These are phyloP conservation scores for Geodia barretti DNA, from an alignment of 37 sponge, comb jelly and placozoan genomes.

Conservation along the genomic window DNA sequence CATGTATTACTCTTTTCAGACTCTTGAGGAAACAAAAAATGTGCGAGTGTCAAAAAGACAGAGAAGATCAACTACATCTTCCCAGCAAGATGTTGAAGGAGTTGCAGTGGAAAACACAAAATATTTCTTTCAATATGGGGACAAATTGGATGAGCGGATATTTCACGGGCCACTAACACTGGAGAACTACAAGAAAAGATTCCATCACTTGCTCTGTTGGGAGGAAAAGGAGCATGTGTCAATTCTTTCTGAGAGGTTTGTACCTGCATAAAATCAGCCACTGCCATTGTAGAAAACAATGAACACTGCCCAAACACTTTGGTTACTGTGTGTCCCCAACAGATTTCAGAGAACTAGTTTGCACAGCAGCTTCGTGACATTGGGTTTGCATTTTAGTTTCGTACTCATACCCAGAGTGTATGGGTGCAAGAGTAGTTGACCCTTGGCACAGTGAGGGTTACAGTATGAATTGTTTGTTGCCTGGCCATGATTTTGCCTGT, in stretches of 20 bases:
- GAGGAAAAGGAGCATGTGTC: conserved; percentile 65
- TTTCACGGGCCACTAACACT: conserved; percentile 14
- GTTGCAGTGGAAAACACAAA: neutral
- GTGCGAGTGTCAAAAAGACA: neutral
- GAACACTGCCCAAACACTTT: too few relatives aligned
- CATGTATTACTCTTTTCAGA: too few relatives aligned
- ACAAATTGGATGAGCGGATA: neutral
- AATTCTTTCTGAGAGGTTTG: conserved; percentile 42
- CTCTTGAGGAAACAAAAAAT: neutral
- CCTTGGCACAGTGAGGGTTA: too few relatives aligned
- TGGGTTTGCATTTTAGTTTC: too few relatives aligned
- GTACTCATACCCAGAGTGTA: too few relatives aligned
- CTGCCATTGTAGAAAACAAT: too few relatives aligned
- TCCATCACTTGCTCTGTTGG: conserved; percentile 77
- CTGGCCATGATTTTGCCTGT: too few relatives aligned
- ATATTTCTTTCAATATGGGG: neutral
- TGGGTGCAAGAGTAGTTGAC: too few relatives aligned
- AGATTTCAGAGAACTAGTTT: too few relatives aligned
- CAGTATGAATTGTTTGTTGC: too few relatives aligned
- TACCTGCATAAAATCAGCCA: conserved; percentile 1
- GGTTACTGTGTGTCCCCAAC: too few relatives aligned
- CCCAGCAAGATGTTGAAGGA: neutral
- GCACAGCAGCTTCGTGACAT: too few relatives aligned
- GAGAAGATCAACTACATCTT: neutral
- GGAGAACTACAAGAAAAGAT: conserved; percentile 59